phyloP scores from a whole-genome alignment of 2,797 vertebrate species.

The Botia kubotai region DNA sequence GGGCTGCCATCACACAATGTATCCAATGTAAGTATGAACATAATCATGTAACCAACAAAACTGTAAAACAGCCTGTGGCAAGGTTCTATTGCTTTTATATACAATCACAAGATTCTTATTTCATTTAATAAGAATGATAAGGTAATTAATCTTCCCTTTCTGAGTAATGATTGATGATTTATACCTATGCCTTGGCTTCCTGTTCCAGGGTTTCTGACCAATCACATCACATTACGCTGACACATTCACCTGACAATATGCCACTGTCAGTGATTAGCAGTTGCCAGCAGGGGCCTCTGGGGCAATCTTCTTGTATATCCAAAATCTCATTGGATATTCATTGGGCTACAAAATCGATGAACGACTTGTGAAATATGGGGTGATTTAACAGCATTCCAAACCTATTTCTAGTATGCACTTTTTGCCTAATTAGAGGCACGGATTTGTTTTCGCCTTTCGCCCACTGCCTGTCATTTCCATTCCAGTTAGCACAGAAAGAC shows the following conservation, averaged over 20 bases:
- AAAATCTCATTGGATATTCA: slow-evolving; percentile 67
- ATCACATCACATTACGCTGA: slow-evolving; percentile 37
- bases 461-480: slow-evolving; percentile 44
- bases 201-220: slow-evolving; percentile 9
- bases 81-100: not conserved
- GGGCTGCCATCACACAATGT: not conserved
- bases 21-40: not conserved
- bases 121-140: not conserved
- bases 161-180: not conserved
- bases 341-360: slow-evolving; percentile 63
- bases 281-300: slow-evolving; percentile 46
- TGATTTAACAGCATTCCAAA: slow-evolving; percentile 67
- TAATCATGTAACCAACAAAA: slow-evolving; percentile 12
- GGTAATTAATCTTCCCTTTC: not conserved
- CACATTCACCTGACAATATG: slow-evolving; percentile 61
- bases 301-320: slow-evolving; percentile 62
- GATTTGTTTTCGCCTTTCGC: slow-evolving; percentile 61
- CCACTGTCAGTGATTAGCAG: slow-evolving; percentile 49
- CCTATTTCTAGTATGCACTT: slow-evolving; percentile 67
- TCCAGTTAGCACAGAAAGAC: slow-evolving; percentile 56
- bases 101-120: not conserved
- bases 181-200: not conserved
- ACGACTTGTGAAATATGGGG: slow-evolving; percentile 66
- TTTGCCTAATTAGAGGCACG: slow-evolving; percentile 73
- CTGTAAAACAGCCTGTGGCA: not conserved